phyloP scores from a whole-genome alignment of 2,888 invertebrate genomes.

The Papilio gigon region DNA sequence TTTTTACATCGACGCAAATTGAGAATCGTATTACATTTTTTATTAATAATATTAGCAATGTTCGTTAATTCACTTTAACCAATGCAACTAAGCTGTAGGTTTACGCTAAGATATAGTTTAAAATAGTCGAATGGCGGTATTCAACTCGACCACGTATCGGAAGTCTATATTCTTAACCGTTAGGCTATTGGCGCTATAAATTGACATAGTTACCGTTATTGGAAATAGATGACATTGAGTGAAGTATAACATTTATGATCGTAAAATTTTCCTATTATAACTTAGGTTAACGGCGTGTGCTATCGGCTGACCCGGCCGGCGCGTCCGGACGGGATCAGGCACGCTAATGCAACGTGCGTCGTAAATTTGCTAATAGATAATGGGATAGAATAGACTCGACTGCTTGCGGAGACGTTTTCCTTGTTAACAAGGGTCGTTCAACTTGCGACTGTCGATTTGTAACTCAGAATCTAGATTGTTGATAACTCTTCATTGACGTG shows the following conservation, averaged over 20 bases:
- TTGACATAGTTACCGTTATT: neutral
- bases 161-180: no score
- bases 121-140: no score
- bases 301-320: slow-evolving; percentile 31
- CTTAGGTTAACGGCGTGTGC: slow-evolving; percentile 2
- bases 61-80: no score
- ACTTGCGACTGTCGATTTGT: slow-evolving; percentile 50
- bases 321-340: slow-evolving; percentile 42
- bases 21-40: no score
- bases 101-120: no score
- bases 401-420: slow-evolving; percentile 58
- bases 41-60: no score
- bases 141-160: no score
- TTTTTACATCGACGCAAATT: no score
- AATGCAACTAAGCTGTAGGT: no score
- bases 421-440: slow-evolving; percentile 65
- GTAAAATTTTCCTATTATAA: slow-evolving; percentile 6
- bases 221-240: slow-evolving; percentile 2
- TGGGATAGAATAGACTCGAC: slow-evolving; percentile 53
- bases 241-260: neutral
- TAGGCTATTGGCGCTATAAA: no score
- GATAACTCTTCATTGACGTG: neutral
- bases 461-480: neutral
- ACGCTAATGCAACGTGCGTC: slow-evolving; percentile 58
- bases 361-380: slow-evolving; percentile 70